Conservation (phyloP, 2,797 vertebrate genomes). For the Xiphorhynchus erythropygius region DNA sequence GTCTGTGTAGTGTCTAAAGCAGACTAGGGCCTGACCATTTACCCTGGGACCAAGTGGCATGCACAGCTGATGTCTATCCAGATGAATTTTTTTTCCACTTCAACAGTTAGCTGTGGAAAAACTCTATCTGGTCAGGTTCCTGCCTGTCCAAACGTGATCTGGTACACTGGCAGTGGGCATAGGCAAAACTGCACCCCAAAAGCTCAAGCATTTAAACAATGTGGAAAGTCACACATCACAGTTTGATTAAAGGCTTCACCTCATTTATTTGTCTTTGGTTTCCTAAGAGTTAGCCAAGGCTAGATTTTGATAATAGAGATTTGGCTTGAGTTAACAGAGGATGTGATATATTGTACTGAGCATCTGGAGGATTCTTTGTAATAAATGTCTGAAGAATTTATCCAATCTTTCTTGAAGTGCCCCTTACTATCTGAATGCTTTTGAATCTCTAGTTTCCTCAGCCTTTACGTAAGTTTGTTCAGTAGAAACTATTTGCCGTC, state of each 20-base stretch:
- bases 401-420: not conserved
- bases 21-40: not conserved
- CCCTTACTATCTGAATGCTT: not conserved
- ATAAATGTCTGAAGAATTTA: conserved; percentile 29
- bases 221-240: not conserved
- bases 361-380: not conserved
- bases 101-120: not conserved
- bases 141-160: not conserved
- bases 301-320: not conserved
- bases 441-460: not conserved
- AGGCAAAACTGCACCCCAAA: not conserved
- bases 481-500: not conserved
- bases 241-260: not conserved
- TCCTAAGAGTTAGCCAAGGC: not conserved
- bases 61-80: not conserved
- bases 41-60: not conserved
- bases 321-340: not conserved
- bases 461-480: not conserved
- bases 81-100: not conserved
- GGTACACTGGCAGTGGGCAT: not conserved
- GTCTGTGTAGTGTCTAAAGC: not conserved
- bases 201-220: not conserved
- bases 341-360: not conserved
- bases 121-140: not conserved
- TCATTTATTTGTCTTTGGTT: not conserved